Evolutionary conservation across 2,113 vertebrate genomes (phyloP).

Genomic region (Okapia johnstoni): DNA sequence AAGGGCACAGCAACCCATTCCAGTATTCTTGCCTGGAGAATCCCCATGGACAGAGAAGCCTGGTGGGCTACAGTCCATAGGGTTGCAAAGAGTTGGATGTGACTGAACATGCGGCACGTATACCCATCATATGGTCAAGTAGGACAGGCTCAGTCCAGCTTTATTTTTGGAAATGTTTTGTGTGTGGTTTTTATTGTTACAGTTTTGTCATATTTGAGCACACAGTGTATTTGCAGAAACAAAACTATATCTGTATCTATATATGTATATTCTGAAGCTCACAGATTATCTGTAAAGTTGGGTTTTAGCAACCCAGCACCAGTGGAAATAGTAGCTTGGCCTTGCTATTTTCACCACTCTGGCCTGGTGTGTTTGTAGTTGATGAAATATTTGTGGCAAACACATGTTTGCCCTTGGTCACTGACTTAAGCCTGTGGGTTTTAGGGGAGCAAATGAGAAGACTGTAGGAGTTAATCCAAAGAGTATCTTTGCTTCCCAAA

Average conservation of each 20-base stretch:
- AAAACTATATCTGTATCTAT: background rate
- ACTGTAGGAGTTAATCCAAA: background rate
- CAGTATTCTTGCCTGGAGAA: background rate
- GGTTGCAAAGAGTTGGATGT: background rate
- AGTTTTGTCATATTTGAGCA: background rate
- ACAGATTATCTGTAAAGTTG: background rate
- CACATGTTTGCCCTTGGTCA: background rate
- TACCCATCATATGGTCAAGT: background rate
- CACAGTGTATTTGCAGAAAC: background rate
- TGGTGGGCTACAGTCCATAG: background rate
- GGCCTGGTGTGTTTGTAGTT: background rate
- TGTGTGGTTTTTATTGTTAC: background rate
- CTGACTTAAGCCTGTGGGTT: background rate
- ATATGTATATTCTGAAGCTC: background rate
- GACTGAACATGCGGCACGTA: accelerated
- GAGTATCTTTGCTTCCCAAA: background rate
- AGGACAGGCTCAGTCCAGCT: background rate
- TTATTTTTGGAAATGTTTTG: background rate
- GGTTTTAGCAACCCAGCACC: background rate
- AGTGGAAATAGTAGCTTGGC: background rate
- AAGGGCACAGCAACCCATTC: background rate
- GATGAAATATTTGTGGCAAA: slow-evolving; percentile 37
- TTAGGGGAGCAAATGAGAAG: background rate
- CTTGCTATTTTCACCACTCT: background rate
- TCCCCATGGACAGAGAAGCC: background rate